phyloP scores from a whole-genome alignment of 2,888 invertebrate genomes.

The Hydrotaea cyrtoneurina region DNA sequence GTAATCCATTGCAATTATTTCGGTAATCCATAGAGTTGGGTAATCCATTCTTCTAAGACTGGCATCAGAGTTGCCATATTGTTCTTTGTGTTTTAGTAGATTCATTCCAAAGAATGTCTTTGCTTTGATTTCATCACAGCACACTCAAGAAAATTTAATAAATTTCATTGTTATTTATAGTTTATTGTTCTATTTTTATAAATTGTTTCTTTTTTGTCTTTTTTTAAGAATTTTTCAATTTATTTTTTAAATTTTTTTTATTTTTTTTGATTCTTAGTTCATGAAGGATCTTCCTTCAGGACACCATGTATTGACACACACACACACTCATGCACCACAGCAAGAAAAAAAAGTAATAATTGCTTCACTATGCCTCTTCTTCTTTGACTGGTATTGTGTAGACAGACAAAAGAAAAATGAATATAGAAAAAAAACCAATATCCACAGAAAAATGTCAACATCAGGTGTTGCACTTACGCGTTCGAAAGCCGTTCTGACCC shows the following conservation, averaged over 20 bases:
- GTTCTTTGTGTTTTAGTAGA: neutral
- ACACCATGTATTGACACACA: constrained; percentile 17
- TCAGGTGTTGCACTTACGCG: constrained; percentile 88
- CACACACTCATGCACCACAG: constrained; percentile 17
- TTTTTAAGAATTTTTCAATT: constrained; percentile 31
- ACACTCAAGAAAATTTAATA: neutral
- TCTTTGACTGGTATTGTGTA: neutral
- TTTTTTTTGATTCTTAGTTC: constrained; percentile 54
- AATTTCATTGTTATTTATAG: constrained; percentile 7
- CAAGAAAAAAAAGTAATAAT: too few relatives aligned
- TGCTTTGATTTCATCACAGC: constrained; percentile 28
- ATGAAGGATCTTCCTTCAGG: constrained; percentile 63
- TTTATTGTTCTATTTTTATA: constrained; percentile 1
- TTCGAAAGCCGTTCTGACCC: constrained; percentile 98
- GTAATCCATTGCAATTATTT: constrained; percentile 50
- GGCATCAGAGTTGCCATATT: constrained; percentile 46
- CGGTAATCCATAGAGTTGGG: constrained; percentile 67
- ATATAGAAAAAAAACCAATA: constrained; percentile 56
- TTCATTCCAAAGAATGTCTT: neutral
- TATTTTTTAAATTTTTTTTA: constrained; percentile 36
- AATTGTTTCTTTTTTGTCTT: neutral
- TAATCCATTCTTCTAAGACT: constrained; percentile 60
- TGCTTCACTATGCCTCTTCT: constrained; percentile 35
- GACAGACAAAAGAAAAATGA: neutral
- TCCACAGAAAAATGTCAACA: constrained; percentile 74